Conservation (phyloP, 2,113 vertebrate species). For the Phalacrocorax aristotelis region DNA sequence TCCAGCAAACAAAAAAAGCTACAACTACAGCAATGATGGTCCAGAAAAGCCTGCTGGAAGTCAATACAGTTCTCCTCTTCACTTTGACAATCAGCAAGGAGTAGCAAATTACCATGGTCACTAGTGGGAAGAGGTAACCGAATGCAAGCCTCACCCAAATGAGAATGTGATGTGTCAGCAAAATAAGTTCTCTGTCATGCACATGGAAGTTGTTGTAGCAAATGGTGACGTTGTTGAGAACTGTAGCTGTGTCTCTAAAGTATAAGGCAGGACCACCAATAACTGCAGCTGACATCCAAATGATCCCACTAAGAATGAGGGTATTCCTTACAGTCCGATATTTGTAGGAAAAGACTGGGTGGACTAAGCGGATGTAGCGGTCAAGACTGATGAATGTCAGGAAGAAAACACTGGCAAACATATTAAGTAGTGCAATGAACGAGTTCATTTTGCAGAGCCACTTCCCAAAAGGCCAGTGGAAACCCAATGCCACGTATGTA, state of each 20-base stretch:
- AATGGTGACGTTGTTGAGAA: constrained; percentile 74
- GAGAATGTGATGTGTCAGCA: constrained; percentile 78
- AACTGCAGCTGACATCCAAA: constrained; percentile 81
- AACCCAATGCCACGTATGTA: constrained; percentile 86
- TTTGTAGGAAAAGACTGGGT: constrained; percentile 78
- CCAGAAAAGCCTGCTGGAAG: constrained; percentile 85
- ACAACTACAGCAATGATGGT: constrained; percentile 84
- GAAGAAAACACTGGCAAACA: constrained; percentile 97
- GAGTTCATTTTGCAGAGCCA: constrained; percentile 91
- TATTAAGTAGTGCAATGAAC: constrained; percentile 89
- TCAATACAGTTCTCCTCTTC: constrained; percentile 71
- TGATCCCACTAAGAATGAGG: constrained; percentile 65
- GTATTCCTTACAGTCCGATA: constrained; percentile 75
- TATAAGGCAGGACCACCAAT: constrained; percentile 83
- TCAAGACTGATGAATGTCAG: constrained; percentile 90
- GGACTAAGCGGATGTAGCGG: constrained; percentile 84
- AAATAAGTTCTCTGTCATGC: constrained; percentile 60
- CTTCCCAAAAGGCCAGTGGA: constrained; percentile 90
- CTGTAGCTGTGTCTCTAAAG: constrained; percentile 81
- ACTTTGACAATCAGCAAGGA: constrained; percentile 81
- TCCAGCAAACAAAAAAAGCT: constrained; percentile 94
- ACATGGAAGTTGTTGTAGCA: constrained; percentile 92
- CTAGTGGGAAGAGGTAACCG: constrained; percentile 89
- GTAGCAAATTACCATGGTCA: constrained; percentile 90
- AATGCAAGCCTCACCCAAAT: constrained; percentile 81